phyloP scores from a whole-genome alignment of 1,140 invertebrate species.

The Drosophila takahashii region DNA sequence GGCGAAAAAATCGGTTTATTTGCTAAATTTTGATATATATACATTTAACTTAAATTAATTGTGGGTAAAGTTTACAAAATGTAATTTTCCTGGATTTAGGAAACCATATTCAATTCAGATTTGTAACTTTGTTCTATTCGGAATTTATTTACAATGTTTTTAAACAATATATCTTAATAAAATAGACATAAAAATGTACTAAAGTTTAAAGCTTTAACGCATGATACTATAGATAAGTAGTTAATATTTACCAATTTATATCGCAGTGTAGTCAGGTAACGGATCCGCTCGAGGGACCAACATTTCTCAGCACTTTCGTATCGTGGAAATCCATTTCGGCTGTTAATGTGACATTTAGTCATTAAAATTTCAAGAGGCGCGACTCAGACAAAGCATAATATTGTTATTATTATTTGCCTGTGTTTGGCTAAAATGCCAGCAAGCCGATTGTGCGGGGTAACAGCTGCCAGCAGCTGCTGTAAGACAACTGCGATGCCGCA shows the following conservation, averaged over 20 bases:
- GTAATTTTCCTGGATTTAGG: no score
- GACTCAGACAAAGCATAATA: constrained; percentile 66
- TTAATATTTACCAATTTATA: no score
- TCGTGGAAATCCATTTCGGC: constrained; percentile 62
- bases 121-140: no score
- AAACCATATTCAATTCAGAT: neutral
- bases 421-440: constrained; percentile 28
- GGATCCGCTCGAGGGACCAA: constrained; percentile 4
- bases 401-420: constrained; percentile 69
- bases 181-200: no score
- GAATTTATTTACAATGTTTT: no score
- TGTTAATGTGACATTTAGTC: constrained; percentile 77
- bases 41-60: neutral
- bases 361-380: constrained; percentile 73
- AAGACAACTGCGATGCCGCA: constrained; percentile 21
- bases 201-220: no score
- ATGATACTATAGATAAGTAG: no score
- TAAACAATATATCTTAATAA: no score
- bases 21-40: no score
- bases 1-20: neutral
- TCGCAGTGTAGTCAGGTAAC: constrained; percentile 11
- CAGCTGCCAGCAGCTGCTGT: constrained; percentile 62
- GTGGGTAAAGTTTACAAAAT: neutral
- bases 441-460: constrained; percentile 38
- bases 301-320: constrained; percentile 28